Conservation (phyloP, 1,140 invertebrate genomes). For the Camponotus floridanus region DNA sequence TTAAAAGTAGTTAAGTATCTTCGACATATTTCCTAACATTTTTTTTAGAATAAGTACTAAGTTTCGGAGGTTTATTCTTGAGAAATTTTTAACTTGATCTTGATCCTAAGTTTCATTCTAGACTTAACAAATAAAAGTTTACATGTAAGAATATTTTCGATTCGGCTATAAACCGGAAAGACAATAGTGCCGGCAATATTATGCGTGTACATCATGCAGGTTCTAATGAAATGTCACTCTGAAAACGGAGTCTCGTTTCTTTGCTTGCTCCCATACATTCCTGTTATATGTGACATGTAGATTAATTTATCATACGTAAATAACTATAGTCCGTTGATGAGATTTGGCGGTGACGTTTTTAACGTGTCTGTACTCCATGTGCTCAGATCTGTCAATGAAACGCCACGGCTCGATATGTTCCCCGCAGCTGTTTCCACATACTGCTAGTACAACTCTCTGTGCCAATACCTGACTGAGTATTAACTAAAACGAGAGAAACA, state of each 20-base stretch:
- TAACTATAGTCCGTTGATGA: constrained; percentile 63
- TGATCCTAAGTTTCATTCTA: constrained; percentile 23
- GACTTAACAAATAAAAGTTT: constrained; percentile 13
- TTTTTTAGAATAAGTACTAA: constrained; percentile 23
- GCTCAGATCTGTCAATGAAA: constrained; percentile 10
- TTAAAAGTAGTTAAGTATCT: constrained; percentile 34
- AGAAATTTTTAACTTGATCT: constrained; percentile 52
- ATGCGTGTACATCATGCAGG: background rate
- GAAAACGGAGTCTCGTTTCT: constrained; percentile 42
- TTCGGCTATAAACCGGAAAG: constrained; percentile 32
- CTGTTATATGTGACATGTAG: constrained; percentile 76
- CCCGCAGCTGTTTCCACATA: constrained; percentile 75
- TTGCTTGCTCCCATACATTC: constrained; percentile 78
- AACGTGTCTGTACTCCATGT: background rate
- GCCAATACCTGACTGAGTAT: constrained; percentile 83
- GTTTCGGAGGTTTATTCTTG: constrained; percentile 5
- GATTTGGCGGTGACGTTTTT: constrained; percentile 29
- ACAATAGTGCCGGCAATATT: constrained; percentile 18
- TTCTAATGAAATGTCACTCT: constrained; percentile 35
- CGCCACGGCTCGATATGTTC: constrained; percentile 54
- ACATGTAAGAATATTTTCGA: constrained; percentile 26
- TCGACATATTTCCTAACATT: constrained; percentile 35
- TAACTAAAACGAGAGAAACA: constrained; percentile 78
- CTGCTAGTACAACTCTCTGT: constrained; percentile 84
- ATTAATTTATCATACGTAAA: constrained; percentile 80